Conservation (phyloP, 2,888 invertebrate genomes). For the Apotomis turbidana region DNA sequence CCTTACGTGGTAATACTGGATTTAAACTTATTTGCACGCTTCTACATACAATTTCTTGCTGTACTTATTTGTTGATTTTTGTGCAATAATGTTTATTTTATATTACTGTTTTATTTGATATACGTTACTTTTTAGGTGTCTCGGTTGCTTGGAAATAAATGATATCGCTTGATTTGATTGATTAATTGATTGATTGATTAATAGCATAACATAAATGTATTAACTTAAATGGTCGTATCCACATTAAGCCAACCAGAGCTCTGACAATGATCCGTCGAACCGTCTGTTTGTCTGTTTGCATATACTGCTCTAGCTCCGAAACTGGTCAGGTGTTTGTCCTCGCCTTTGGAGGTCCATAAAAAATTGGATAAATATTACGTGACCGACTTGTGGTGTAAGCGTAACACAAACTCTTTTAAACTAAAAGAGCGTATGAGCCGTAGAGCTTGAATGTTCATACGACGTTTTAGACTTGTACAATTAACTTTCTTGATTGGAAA, state of each 20-base stretch:
- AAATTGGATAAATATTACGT: slow-evolving; percentile 38
- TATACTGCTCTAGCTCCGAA: slow-evolving; percentile 44
- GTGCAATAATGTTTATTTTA: no score
- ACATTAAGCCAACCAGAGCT: slow-evolving; percentile 49
- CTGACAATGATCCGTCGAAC: slow-evolving; percentile 74
- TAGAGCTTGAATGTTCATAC: not conserved
- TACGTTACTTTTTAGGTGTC: no score
- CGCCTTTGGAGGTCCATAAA: slow-evolving; percentile 42
- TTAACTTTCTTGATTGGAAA: not conserved
- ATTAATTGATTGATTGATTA: no score
- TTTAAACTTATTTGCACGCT: no score
- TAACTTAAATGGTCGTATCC: slow-evolving; percentile 51
- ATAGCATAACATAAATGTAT: no score
- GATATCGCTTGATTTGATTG: no score
- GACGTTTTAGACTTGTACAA: not conserved
- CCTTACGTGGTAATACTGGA: no score
- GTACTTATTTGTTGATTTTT: no score
- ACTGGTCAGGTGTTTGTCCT: slow-evolving; percentile 48
- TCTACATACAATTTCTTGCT: no score
- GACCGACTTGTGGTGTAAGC: slow-evolving; percentile 14
- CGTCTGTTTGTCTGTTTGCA: slow-evolving; percentile 54
- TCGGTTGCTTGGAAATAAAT: no score
- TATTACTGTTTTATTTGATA: no score
- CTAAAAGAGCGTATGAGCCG: not conserved
- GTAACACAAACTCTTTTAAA: not conserved